These are phyloP conservation scores for Listronotus oregonensis DNA, from an alignment of 1,140 invertebrate genomes.

Conservation along the genomic window DNA sequence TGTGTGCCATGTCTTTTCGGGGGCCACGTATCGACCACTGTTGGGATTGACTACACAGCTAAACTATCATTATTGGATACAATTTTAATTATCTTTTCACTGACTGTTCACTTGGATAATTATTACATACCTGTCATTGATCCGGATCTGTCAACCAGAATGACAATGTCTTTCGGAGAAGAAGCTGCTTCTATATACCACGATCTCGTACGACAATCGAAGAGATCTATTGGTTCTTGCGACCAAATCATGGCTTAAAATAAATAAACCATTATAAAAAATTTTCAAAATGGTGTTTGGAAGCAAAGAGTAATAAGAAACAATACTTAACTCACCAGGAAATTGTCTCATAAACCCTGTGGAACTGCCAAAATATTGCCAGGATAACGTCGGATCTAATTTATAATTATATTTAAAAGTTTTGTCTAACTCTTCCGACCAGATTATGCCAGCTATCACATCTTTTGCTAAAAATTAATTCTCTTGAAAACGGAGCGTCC, in stretches of 20 bases:
- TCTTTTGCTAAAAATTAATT: slow-evolving; percentile 64
- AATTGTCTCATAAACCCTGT: slow-evolving; percentile 95
- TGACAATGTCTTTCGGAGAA: slow-evolving; percentile 88
- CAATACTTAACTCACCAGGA: slow-evolving; percentile 66
- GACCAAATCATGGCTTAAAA: slow-evolving; percentile 54
- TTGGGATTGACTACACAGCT: too few species aligned
- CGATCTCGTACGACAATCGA: slow-evolving; percentile 79
- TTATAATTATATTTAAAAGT: slow-evolving; percentile 89
- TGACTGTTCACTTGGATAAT: too few species aligned
- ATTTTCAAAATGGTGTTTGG: not conserved
- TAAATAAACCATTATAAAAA: not conserved
- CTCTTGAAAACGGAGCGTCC: too few species aligned
- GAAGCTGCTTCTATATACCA: slow-evolving; percentile 93
- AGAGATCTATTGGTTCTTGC: slow-evolving; percentile 67
- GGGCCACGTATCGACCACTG: too few species aligned
- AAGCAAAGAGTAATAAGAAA: not conserved
- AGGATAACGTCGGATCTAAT: slow-evolving; percentile 85
- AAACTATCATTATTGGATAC: too few species aligned
- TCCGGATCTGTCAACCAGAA: slow-evolving; percentile 87
- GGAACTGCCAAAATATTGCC: slow-evolving; percentile 97
- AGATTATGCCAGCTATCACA: slow-evolving; percentile 72
- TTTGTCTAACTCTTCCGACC: slow-evolving; percentile 85
- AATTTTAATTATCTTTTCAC: too few species aligned
- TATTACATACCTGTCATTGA: slow-evolving; percentile 80
- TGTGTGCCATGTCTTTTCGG: too few species aligned